Percentiles rank a stretch among this genome's conserved stretches.
Conservation (phyloP, 2,113 vertebrate species). For the Colaptes auratus region DNA sequence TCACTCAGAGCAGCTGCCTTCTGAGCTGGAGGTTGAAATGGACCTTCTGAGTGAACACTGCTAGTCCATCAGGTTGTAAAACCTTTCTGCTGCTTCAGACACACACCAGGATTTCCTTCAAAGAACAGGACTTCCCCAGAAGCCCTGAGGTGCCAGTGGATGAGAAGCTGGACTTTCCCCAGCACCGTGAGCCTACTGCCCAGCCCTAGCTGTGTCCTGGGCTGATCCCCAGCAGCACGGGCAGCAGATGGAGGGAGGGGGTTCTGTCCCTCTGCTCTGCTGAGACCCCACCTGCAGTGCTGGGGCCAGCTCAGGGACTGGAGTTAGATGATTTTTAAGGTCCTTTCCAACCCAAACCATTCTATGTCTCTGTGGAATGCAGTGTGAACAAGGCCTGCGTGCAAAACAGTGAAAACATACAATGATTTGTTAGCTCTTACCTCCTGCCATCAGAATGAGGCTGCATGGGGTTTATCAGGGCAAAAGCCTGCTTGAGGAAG, state of each 20-base stretch:
- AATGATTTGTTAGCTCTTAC: background rate
- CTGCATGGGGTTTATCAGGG: background rate
- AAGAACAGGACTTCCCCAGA: background rate
- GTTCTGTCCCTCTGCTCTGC: too few relatives aligned
- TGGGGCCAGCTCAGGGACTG: too few relatives aligned
- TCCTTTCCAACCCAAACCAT: too few relatives aligned
- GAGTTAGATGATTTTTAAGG: too few relatives aligned
- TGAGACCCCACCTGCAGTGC: too few relatives aligned
- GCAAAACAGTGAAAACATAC: background rate
- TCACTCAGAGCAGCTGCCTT: fast-evolving
- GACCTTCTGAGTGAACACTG: background rate
- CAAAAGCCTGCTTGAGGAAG: background rate
- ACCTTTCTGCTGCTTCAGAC: background rate
- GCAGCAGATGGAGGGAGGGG: too few relatives aligned
- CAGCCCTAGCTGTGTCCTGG: too few relatives aligned
- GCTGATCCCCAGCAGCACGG: too few relatives aligned
- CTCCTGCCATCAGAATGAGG: background rate
- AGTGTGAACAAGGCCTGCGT: fast-evolving
- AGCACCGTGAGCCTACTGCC: too few relatives aligned
- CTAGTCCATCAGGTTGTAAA: background rate
- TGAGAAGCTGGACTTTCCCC: too few relatives aligned
- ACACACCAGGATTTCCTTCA: background rate
- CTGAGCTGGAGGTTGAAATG: background rate
- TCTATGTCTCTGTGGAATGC: background rate
- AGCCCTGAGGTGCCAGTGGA: too few relatives aligned